Percentiles rank a stretch among this genome's conserved stretches.
Conservation (phyloP, 2,888 invertebrate species). For the Hemithea aestivaria region DNA sequence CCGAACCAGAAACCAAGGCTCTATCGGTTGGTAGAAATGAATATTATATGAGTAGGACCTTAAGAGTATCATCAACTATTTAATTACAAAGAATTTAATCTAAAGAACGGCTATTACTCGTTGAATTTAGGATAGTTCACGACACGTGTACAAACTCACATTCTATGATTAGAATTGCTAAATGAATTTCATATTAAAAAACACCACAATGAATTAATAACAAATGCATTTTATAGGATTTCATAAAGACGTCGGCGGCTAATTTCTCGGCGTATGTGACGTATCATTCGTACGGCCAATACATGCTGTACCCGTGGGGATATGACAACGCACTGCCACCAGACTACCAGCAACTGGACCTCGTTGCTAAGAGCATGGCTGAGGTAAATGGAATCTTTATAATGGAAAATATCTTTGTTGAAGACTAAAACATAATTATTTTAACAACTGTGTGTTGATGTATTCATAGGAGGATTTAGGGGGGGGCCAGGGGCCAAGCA, state of each 20-base stretch:
- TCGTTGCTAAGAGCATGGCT: slow-evolving; percentile 84
- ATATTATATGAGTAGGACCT: background rate
- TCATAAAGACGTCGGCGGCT: slow-evolving; percentile 65
- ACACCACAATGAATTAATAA: too few species aligned
- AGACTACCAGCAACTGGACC: slow-evolving; percentile 84
- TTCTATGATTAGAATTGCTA: too few species aligned
- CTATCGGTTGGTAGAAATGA: slow-evolving; percentile 52
- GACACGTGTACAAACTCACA: too few species aligned
- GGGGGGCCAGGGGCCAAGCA: too few species aligned
- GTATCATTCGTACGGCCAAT: slow-evolving; percentile 93
- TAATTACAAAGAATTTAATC: too few species aligned
- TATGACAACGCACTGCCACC: slow-evolving; percentile 85
- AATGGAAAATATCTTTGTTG: background rate
- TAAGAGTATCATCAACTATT: too few species aligned
- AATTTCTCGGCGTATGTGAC: slow-evolving; percentile 85
- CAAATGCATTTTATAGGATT: slow-evolving; percentile 53
- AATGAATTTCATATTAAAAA: too few species aligned
- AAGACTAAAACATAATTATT: too few species aligned
- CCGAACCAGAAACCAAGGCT: slow-evolving; percentile 91
- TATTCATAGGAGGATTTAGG: too few species aligned
- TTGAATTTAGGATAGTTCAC: too few species aligned
- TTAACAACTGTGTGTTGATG: too few species aligned
- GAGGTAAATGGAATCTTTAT: slow-evolving; percentile 54
- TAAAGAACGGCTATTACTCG: too few species aligned
- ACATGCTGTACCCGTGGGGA: slow-evolving; percentile 92